Base-by-base conservation (phyloP, 2,797 vertebrate species). In the Pangasius sanitwongsei region DNA sequence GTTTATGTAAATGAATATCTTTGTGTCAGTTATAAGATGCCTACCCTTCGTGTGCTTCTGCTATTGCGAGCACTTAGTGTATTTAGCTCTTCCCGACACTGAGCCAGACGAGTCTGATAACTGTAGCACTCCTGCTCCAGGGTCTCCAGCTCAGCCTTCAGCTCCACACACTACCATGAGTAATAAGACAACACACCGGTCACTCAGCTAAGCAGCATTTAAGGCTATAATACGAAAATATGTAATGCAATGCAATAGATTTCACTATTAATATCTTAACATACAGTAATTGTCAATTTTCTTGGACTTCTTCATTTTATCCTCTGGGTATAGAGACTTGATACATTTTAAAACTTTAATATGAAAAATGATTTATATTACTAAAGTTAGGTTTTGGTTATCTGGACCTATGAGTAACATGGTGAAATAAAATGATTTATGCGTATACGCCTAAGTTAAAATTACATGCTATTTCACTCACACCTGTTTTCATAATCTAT, bases 81-180 rank as follows among this genome's bases (percentile, higher is more conserved):
- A 83, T 95, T 96, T 80, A 98, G 95, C 89, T 98, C 96, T 0
- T 97, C 95, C n/a, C 96, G 96, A 93, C 97, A 98, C 93, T 97
- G 96, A 81, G 95, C 95, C 95, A 98, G 94, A 81, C 96, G 96
- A 83, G 59, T 93, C 94, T 97, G 96, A 93, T 96, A 98, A 92
- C 95, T 96, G 90, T 93, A 95, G 91, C 97, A 97, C 93, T 98
- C 97, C 69, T 97, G 95, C 65, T 97, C 95, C 93, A 98, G 94
- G 53, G 91, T 89, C 80, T 96, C 96, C 93, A 98, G 94, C 92
- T 98, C 97, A 0, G 69, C 89, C 91, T 96, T 96, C 93, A 98
- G 95, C 92, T 97, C 96, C 88, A 67, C 91, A 92, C 97, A 97
- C 98, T 98, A 93, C 8, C 50, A 85, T 63, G 18, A 70, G 82